These are phyloP conservation scores for Anarhynchus alexandrinus DNA, from an alignment of 2,113 vertebrate species.

Conservation along the genomic window DNA sequence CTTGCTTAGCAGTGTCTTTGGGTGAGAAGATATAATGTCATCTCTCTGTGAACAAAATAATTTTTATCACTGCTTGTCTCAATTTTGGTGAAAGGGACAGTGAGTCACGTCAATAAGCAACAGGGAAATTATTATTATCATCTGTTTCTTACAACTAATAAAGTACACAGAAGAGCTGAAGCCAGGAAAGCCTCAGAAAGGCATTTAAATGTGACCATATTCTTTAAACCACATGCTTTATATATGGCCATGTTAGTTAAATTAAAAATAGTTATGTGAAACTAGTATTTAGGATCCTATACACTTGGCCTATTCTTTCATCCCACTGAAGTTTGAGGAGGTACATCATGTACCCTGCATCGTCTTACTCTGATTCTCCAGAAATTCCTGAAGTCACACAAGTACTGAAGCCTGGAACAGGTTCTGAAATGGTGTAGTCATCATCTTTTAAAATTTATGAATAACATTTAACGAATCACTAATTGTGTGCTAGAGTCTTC, in stretches of 20 bases:
- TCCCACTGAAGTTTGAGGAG: background rate
- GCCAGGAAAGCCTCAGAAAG: background rate
- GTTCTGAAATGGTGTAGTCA: background rate
- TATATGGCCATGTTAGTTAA: background rate
- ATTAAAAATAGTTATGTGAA: background rate
- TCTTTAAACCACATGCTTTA: background rate
- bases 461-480: background rate
- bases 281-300: background rate
- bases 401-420: background rate
- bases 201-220: background rate
- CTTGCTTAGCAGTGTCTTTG: background rate
- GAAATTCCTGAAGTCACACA: background rate
- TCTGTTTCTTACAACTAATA: background rate
- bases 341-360: background rate
- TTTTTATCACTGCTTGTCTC: background rate
- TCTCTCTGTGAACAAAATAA: background rate
- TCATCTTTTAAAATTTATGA: background rate
- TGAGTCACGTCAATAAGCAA: background rate
- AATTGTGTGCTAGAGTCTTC: background rate
- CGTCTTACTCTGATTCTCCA: background rate
- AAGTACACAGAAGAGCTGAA: background rate
- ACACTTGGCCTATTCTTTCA: background rate
- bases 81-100: background rate
- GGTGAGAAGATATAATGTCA: background rate
- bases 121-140: background rate